Conservation (phyloP, 2,113 vertebrate species). For the Setophaga coronata region DNA sequence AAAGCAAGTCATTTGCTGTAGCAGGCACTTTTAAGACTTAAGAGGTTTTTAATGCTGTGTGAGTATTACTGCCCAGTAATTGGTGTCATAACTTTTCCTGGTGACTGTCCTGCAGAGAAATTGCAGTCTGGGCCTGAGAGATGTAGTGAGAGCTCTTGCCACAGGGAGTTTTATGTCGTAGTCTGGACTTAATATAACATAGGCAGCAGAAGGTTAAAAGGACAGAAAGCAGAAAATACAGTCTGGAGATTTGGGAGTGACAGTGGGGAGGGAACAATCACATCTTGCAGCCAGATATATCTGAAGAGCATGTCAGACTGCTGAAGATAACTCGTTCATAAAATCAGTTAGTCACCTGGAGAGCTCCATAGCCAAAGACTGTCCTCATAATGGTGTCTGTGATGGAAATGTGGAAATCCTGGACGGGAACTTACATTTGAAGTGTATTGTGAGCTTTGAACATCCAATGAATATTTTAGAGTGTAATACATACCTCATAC, state of each 20-base stretch:
- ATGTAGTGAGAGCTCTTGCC: not conserved
- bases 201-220: not conserved
- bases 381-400: not conserved
- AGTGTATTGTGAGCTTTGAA: not conserved
- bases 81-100: slow-evolving; percentile 17
- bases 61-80: not conserved
- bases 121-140: not conserved
- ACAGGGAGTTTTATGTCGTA: not conserved
- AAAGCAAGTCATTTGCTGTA: not conserved
- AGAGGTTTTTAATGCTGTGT: not conserved
- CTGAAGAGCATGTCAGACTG: not conserved
- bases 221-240: not conserved
- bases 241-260: not conserved
- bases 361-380: not conserved
- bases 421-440: not conserved
- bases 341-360: not conserved
- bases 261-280: not conserved
- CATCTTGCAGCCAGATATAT: not conserved
- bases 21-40: not conserved
- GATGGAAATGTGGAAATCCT: not conserved
- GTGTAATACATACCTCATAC: not conserved
- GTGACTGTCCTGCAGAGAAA: not conserved
- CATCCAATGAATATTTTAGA: not conserved
- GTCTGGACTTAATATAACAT: not conserved
- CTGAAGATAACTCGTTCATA: not conserved